These are phyloP conservation scores for Ferdinandea cuprea DNA, from an alignment of 2,888 invertebrate genomes.

Conservation along the genomic window DNA sequence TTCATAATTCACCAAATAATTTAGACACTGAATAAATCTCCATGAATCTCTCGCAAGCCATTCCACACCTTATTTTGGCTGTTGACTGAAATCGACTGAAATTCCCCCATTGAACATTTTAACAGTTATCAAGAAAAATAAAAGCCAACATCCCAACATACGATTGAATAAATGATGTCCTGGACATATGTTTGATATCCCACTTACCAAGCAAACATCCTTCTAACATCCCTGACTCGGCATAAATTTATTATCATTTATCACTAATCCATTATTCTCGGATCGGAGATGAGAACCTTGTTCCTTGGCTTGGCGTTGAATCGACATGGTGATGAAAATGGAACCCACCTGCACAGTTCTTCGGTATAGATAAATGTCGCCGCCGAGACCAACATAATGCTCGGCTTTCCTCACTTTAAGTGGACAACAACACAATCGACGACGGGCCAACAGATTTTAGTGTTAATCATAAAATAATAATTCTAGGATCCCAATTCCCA, in stretches of 20 bases:
- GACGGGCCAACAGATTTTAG: slow-evolving; percentile 62
- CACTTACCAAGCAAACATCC: slow-evolving; percentile 43
- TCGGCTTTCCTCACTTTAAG: slow-evolving; percentile 48
- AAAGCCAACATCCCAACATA: slow-evolving; percentile 13
- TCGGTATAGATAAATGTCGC: slow-evolving; percentile 39
- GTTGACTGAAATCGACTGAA: slow-evolving; percentile 5
- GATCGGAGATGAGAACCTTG: slow-evolving; percentile 21
- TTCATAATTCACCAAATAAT: too few relatives aligned
- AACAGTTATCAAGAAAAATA: slow-evolving; percentile 23
- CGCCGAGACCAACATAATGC: slow-evolving; percentile 46
- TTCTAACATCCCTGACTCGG: slow-evolving; percentile 24
- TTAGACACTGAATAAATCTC: too few relatives aligned
- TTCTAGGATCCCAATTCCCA: slow-evolving; percentile 56
- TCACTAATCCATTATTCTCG: slow-evolving; percentile 57
- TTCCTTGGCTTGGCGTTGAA: slow-evolving; percentile 12
- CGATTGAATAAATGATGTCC: slow-evolving; percentile 54
- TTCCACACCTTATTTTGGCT: slow-evolving; percentile 3
- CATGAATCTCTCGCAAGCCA: too few relatives aligned
- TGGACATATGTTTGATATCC: slow-evolving; percentile 47
- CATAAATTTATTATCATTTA: slow-evolving; percentile 65
- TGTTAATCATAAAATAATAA: slow-evolving; percentile 70
- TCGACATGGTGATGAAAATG: too few relatives aligned
- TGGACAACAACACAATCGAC: slow-evolving; percentile 47
- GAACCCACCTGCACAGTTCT: slow-evolving; percentile 18
- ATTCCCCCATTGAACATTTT: slow-evolving; percentile 30